Evolutionary conservation across 2,797 vertebrate genomes (phyloP), one percentile per base, ranked within the genome.

Genomic region (Arrhamphus sclerolepis): DNA sequence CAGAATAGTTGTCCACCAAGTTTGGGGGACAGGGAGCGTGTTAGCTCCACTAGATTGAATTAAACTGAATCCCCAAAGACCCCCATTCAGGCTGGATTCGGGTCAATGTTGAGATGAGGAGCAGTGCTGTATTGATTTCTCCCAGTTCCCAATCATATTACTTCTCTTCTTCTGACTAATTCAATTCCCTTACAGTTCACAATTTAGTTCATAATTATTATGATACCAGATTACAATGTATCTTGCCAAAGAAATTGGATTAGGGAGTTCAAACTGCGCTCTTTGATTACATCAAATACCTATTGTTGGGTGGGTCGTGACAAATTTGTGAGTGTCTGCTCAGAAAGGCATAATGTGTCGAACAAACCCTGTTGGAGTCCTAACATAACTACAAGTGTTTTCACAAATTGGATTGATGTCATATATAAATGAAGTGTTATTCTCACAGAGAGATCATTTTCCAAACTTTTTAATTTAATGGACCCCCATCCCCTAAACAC

Each of bases 171-270:
- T 67, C 62, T 17, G n/a, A 72, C 75, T 89, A 89, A 91, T 90
- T 90, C 69, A 85, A 89, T 90, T 85, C 82, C 82, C 76, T 82
- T 67, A 82, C 78, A 83, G 75, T 89, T 89, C 77, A 84, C 81
- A 85, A 89, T 87, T 89, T 75, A 84, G 81, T 88, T 91, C 84
- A 89, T 90, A 87, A 91, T 91, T 89, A 88, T 41, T 22, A 51
- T 34, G 73, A 87, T 87, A 82, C 75, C 53, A 85, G 87, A 90
- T 89, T 88, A 88, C 84, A 89, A 88, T 81, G 83, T 77, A 89
- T 85, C 83, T 87, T 69, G 69, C 73, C 52, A 78, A 81, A 83
- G 70, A 77, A 88, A 91, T 86, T 81, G 78, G 81, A 89, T 91
- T 88, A 91, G 84, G 69, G 83, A 77, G 74, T 81, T 85, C 80